Evolutionary conservation across 2,113 vertebrate species (phyloP), one percentile per base, ranked within the genome.

Genomic region (Cinclus mexicanus): DNA sequence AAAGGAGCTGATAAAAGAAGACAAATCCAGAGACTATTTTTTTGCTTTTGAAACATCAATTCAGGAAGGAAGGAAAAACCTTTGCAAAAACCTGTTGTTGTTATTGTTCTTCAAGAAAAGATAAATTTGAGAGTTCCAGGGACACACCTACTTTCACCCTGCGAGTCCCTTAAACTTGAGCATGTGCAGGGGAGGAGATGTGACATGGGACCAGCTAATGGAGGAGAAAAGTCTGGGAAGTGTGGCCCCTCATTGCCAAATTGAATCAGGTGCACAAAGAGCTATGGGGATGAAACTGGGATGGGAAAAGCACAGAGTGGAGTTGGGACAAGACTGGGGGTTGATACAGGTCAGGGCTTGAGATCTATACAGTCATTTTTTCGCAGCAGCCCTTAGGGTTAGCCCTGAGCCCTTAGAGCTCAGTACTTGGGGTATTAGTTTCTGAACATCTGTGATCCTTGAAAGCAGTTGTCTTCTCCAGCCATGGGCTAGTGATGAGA

Each of bases 401-500:
- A n/a, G n/a, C n/a, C n/a, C n/a, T n/a, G n/a, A n/a, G n/a, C n/a
- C n/a, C n/a, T n/a, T n/a, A n/a, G 20, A 74, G 56, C 14, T 35
- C 12, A 71, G 16, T 31, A 47, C 19, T 44, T 2, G 0, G 8
- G 1, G 1, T 53, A 49, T 61, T 41, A 44, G 18, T n/a, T 41
- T 41, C 46, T 53, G 28, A 84, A 35, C 11, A 37, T 26, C 39
- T 41, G n/a, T 57, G 46, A 31, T 56, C 17, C 33, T 55, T 47
- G 31, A 65, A 87, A 89, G 20, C 11, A 10, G 8, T 13, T 84
- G 16, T 33, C 53, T 77, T 69, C 47, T 57, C 19, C 31, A 67
- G 18, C 24, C 37, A 6, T 14, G 10, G 22, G 15, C 39, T 75
- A 23, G 11, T 50, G 12, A 12, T 23, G 52, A 63, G 23, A 59